phyloP scores from a whole-genome alignment of 2,888 invertebrate species.

The Alloplasta piceator region DNA sequence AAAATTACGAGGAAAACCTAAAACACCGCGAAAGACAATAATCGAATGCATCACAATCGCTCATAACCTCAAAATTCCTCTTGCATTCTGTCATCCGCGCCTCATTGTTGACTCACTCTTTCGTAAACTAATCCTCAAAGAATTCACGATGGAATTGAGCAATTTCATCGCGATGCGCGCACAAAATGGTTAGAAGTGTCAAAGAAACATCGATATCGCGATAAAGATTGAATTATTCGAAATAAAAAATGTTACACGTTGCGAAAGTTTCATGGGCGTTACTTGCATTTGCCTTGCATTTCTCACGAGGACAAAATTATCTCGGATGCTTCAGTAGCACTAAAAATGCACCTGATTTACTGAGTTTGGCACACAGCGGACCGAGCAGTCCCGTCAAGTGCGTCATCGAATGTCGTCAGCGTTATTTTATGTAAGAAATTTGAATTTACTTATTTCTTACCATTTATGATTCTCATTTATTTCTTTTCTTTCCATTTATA shows the following conservation, averaged over 20 bases:
- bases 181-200: constrained; percentile 1
- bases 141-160: constrained; percentile 41
- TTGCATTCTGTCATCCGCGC: constrained; percentile 34
- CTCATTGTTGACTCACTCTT: constrained; percentile 50
- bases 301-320: constrained; percentile 65
- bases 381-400: constrained; percentile 74
- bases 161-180: constrained; percentile 4
- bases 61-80: constrained; percentile 41
- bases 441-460: constrained; percentile 23
- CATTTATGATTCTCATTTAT: background rate
- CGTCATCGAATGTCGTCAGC: constrained; percentile 74
- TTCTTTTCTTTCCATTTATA: background rate
- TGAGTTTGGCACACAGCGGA: constrained; percentile 68
- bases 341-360: constrained; percentile 71
- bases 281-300: constrained; percentile 23
- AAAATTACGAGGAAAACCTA: background rate
- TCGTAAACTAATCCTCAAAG: constrained; percentile 54
- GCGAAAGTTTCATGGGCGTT: constrained; percentile 58
- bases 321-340: constrained; percentile 77
- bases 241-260: constrained; percentile 26
- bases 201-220: background rate
- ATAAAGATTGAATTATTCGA: background rate
- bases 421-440: constrained; percentile 78
- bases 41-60: background rate
- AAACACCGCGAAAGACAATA: background rate